Conservation (phyloP, 2,888 invertebrate genomes). For the Stramonita haemastoma region DNA sequence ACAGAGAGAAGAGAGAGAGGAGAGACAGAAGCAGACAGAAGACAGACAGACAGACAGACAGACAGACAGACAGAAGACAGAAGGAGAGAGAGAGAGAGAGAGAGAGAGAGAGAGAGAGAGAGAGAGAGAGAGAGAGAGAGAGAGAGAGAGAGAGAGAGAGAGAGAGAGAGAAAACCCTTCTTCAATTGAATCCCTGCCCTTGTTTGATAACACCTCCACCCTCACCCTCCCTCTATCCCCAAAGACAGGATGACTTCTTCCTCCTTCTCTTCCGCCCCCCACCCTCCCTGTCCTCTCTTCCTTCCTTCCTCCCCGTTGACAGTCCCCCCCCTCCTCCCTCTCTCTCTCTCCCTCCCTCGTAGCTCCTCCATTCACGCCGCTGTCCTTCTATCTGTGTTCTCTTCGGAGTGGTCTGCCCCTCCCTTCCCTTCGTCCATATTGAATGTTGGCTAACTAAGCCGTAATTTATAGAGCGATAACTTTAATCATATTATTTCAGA, state of each 20-base stretch:
- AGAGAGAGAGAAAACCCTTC: not conserved
- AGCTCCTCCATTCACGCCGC: not conserved
- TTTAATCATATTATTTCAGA: conserved; percentile 51
- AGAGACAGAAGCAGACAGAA: too few species aligned
- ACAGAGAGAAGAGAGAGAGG: too few species aligned
- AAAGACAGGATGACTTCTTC: not conserved
- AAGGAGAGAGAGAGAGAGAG: too few species aligned
- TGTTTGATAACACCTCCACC: conserved; percentile 22
- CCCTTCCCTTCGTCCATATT: conserved; percentile 29
- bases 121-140: conserved; percentile 14
- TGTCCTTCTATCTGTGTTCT: not conserved
- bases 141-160: not conserved
- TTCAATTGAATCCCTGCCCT: conserved; percentile 28
- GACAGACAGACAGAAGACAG: too few species aligned
- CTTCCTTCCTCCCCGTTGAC: too few species aligned
- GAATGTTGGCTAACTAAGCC: conserved; percentile 44
- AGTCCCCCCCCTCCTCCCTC: not conserved
- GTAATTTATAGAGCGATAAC: conserved; percentile 54
- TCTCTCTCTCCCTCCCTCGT: not conserved
- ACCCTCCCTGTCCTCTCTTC: not conserved
- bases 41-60: too few species aligned
- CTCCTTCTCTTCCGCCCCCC: not conserved
- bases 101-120: too few species aligned
- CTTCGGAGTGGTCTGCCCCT: not conserved
- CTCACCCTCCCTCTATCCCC: not conserved